A percentile compares a stretch with the other conserved stretches of the same genome.
phyloP scores from a whole-genome alignment of 2,797 vertebrate species.

The Harpagifer antarcticus region DNA sequence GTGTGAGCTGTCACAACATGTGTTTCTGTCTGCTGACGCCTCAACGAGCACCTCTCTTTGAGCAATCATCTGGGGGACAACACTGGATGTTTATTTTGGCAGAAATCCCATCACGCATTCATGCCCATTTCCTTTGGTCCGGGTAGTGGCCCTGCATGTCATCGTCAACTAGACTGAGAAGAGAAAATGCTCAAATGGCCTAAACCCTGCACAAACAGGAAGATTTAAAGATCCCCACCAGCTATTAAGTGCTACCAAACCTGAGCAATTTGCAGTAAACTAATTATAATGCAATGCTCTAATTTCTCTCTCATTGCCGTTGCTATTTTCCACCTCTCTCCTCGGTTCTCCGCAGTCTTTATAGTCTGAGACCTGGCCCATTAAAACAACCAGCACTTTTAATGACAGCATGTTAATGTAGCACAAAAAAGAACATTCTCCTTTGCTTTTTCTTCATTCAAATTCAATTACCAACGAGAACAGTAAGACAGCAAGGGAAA shows the following conservation, averaged over 20 bases:
- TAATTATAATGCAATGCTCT: conserved; percentile 73
- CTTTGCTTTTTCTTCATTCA: conserved; percentile 80
- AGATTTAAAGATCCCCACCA: conserved; percentile 40
- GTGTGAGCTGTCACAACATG: conserved; percentile 81
- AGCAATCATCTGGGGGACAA: conserved; percentile 76
- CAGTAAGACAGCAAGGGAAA: conserved; percentile 77
- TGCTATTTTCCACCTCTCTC: conserved; percentile 48
- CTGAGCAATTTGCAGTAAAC: conserved; percentile 64
- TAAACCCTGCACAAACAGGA: conserved; percentile 16
- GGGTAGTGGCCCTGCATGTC: conserved; percentile 56
- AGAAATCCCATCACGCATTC: conserved; percentile 76
- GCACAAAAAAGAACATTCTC: conserved; percentile 70
- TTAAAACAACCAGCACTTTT: conserved; percentile 72
- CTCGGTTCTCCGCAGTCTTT: conserved; percentile 33
- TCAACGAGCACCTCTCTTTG: conserved; percentile 73
- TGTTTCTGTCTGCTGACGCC: conserved; percentile 74
- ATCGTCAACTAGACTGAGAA: conserved; percentile 55
- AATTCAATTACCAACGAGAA: conserved; percentile 77
- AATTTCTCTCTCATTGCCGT: conserved; percentile 42
- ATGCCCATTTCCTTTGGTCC: conserved; percentile 74
- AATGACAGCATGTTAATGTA: conserved; percentile 73
- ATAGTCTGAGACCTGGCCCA: conserved; percentile 64
- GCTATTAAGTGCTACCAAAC: conserved; percentile 41
- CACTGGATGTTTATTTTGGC: conserved; percentile 75
- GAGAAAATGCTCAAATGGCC: conserved; percentile 29